phyloP scores from a whole-genome alignment of 35 echinoderm and acorn worm genomes.

The Ptychodera flava region DNA sequence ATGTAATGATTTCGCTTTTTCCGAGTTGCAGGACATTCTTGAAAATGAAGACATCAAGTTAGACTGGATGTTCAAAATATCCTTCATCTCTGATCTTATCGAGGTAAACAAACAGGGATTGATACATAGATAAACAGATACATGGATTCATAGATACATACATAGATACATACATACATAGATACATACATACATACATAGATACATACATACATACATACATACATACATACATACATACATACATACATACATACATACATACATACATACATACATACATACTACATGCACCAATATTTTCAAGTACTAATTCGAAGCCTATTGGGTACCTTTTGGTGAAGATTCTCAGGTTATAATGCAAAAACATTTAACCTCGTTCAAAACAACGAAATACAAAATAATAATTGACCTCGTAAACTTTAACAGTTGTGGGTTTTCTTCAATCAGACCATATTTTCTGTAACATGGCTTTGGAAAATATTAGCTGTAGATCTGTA shows the following conservation, averaged over 20 bases:
- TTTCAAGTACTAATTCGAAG: no score
- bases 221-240: constrained; percentile 2
- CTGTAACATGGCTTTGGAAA: no score
- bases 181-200: neutral
- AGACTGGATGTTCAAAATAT: neutral
- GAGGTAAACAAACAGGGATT: neutral
- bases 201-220: neutral
- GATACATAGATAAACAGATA: neutral
- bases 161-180: neutral
- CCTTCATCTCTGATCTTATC: neutral
- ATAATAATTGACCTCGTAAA: no score
- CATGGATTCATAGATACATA: neutral
- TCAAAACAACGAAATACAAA: no score
- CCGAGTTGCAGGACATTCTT: neutral
- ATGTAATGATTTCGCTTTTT: no score
- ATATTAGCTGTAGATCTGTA: no score
- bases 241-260: constrained; percentile 2
- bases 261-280: constrained; percentile 2
- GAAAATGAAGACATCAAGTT: neutral
- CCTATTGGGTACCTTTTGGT: no score
- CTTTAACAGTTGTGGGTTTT: no score
- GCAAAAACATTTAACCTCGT: no score
- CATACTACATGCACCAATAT: no score
- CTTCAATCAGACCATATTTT: no score
- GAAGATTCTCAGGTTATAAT: no score